A percentile compares a stretch with the other conserved stretches of the same genome.
phyloP scores from a whole-genome alignment of 2,888 invertebrate genomes.

The Pammene aurita region DNA sequence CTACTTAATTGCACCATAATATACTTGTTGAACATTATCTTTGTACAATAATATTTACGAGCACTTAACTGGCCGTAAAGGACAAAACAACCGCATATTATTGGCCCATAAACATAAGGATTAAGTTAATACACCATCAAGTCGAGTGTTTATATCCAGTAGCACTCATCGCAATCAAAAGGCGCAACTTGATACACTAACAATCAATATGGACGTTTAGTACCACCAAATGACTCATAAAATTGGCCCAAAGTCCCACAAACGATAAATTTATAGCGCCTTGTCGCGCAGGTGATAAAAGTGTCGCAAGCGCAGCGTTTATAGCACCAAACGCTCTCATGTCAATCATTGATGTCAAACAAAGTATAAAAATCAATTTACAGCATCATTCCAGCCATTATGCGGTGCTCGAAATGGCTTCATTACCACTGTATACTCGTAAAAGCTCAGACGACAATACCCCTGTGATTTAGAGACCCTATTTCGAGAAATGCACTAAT shows the following conservation, averaged over 20 bases:
- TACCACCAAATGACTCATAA: constrained; percentile 79
- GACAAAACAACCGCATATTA: constrained; percentile 31
- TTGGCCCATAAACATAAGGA: constrained; percentile 35
- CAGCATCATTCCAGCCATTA: constrained; percentile 67
- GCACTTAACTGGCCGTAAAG: constrained; percentile 31
- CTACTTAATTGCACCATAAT: not conserved
- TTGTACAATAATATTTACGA: constrained; percentile 26
- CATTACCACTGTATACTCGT: constrained; percentile 74
- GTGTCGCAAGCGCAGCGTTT: constrained; percentile 57
- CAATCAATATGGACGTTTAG: constrained; percentile 66
- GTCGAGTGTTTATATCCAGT: constrained; percentile 43
- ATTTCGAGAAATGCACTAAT: constrained; percentile 62
- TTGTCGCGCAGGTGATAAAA: constrained; percentile 74
- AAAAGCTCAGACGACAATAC: constrained; percentile 62
- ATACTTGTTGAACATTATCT: constrained; percentile 22
- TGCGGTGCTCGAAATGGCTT: constrained; percentile 73
- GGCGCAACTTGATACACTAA: constrained; percentile 63
- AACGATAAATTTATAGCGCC: constrained; percentile 75
- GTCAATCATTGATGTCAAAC: constrained; percentile 83
- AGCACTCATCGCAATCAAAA: constrained; percentile 54
- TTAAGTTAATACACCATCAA: constrained; percentile 37
- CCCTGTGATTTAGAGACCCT: constrained; percentile 66
- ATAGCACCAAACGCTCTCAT: constrained; percentile 62
- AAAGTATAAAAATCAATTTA: constrained; percentile 82
- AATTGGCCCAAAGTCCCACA: constrained; percentile 78